Base-by-base conservation (phyloP, 2,888 invertebrate species). In the Drepanosiphum platanoidis region DNA sequence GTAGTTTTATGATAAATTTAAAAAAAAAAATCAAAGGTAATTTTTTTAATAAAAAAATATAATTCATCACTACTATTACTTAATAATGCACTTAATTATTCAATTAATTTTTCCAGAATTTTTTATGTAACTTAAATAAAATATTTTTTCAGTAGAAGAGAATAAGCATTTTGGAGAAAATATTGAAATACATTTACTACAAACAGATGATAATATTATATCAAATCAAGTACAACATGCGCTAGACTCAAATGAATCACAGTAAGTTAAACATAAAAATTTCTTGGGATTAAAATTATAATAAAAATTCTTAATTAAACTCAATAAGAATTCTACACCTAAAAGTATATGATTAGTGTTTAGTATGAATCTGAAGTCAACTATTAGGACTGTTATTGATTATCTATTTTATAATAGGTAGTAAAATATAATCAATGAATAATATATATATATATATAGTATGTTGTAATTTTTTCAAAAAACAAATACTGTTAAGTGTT, bases 151-250 rank as follows among this genome's bases (percentile, higher is more conserved):
- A 58, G 39, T n/a, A 18, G 32, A 72, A 61, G 61, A 81, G n/a
- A 61, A 71, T 15, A 8, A 36, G 15, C 2, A 39, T 58, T 30
- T 71, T 22, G 30, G 39, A 30, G 71, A 81, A 71, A 61, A 61
- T 18, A 39, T 32, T 72, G 81, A 82, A 58, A 72, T 61, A 1
- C 5, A 72, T 72, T 42, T n/a, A 72, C 32, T 30, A 70, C 39
- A 46, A 58, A 58, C 22, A 58, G 7, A 8, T 30, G 18, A 81
- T 70, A 8, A 58, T 30, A 70, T 52, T 80, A 36, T 58, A n/a
- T 61, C 32, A 61, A 30, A 71, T 22, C 18, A 70, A 18, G 22
- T 9, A 18, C 4, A 80, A 18, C 5, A 22, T 61, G 30, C 3
- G 42, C 30, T 0, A 61, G 15, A 61, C 61, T 34, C 18, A 36